Percentiles rank a stretch among this genome's conserved stretches.
phyloP scores from a whole-genome alignment of 2,888 invertebrate species.

The Chrysina gloriosa region DNA sequence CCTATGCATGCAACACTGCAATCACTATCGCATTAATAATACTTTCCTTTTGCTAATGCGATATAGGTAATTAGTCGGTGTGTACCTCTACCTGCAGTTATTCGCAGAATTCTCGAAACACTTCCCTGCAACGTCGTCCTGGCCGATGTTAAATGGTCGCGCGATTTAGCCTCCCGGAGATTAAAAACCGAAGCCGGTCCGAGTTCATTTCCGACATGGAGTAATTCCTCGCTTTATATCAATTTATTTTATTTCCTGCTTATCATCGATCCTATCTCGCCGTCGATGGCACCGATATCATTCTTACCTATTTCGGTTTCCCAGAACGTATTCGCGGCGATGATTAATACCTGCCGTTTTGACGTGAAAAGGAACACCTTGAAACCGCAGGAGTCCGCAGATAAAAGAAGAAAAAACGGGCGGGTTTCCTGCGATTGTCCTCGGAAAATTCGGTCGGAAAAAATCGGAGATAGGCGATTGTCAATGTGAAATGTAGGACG shows the following conservation, averaged over 20 bases:
- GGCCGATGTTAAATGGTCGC: too few species aligned
- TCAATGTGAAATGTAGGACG: not conserved
- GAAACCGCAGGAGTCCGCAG: not conserved
- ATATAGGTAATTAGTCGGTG: too few species aligned
- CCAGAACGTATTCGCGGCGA: not conserved
- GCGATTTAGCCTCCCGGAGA: slow-evolving; percentile 41
- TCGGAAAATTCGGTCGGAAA: not conserved
- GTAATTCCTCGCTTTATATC: slow-evolving; percentile 42
- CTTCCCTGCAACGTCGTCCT: too few species aligned
- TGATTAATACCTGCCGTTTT: slow-evolving; percentile 10
- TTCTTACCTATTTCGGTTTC: not conserved
- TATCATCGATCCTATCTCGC: slow-evolving; percentile 20
- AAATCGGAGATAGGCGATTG: not conserved
- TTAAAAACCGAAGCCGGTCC: slow-evolving; percentile 38
- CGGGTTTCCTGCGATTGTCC: not conserved
- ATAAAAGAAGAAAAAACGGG: not conserved
- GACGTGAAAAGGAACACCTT: slow-evolving; percentile 12
- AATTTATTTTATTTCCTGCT: slow-evolving; percentile 42
- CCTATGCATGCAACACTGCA: too few species aligned
- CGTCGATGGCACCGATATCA: not conserved
- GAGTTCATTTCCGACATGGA: slow-evolving; percentile 39
- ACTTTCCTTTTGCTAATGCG: too few species aligned
- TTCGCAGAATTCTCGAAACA: too few species aligned
- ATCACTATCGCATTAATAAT: too few species aligned
- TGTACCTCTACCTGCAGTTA: too few species aligned